Evolutionary conservation across 2,113 vertebrate species (phyloP).

Genomic region (Sinosuthora webbiana): DNA sequence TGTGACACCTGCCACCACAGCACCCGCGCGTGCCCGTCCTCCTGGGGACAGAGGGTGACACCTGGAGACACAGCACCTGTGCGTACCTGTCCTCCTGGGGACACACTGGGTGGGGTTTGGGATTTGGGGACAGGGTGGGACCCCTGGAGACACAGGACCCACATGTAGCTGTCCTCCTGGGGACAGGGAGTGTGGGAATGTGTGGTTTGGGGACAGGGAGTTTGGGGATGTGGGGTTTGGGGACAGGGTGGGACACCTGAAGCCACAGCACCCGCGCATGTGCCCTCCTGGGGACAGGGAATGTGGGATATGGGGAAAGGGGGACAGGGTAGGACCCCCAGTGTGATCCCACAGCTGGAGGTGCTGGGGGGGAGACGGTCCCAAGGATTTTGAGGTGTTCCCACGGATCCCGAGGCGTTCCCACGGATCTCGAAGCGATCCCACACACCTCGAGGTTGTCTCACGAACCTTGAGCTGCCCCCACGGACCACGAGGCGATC

Average conservation of each 20-base stretch:
- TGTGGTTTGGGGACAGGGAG: no score
- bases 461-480: no score
- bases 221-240: neutral
- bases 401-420: fast-evolving
- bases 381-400: fast-evolving
- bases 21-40: slow-evolving; percentile 49
- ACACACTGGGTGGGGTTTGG: no score
- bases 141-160: neutral
- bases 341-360: neutral
- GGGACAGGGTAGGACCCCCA: no score
- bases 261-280: no score
- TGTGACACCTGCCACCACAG: slow-evolving; percentile 58
- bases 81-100: slow-evolving; percentile 72
- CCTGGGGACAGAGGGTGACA: no score
- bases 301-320: no score
- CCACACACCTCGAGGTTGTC: no score
- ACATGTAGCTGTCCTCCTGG: slow-evolving; percentile 72
- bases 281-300: no score
- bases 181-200: no score
- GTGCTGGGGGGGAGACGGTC: neutral
- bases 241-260: neutral
- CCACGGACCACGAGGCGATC: fast-evolving
- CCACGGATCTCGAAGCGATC: no score
- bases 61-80: neutral
- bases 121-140: no score